Percentiles rank a stretch among this genome's conserved stretches.
Evolutionary conservation across 2,888 invertebrate species (phyloP).

Genomic region (Calliopum simillimum): DNA sequence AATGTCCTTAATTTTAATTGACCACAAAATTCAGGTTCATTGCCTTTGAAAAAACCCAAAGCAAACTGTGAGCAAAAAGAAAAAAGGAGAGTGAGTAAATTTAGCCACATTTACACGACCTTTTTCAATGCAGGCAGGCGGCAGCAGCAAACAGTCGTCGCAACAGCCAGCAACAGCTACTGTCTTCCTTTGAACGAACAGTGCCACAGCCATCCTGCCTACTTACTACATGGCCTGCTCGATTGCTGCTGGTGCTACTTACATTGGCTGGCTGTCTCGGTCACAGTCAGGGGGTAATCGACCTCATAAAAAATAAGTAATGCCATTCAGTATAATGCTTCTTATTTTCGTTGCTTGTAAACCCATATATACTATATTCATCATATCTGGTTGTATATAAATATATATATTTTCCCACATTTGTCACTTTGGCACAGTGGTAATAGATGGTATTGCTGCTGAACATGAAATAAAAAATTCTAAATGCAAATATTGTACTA

Average conservation of each 20-base stretch:
- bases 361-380: slow-evolving; percentile 53
- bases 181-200: neutral
- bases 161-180: neutral
- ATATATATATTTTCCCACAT: slow-evolving; percentile 45
- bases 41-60: slow-evolving; percentile 19
- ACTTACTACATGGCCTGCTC: neutral
- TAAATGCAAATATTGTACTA: slow-evolving; percentile 40
- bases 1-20: slow-evolving; percentile 34
- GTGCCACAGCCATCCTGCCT: neutral
- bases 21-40: slow-evolving; percentile 36
- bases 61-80: neutral
- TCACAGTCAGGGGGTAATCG: slow-evolving; percentile 27
- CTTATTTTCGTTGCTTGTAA: slow-evolving; percentile 1
- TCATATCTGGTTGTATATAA: slow-evolving; percentile 39
- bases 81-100: neutral
- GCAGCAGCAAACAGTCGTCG: neutral
- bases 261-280: slow-evolving; percentile 7
- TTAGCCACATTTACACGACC: slow-evolving; percentile 13
- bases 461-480: slow-evolving; percentile 46
- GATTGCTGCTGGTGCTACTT: neutral
- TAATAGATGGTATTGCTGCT: slow-evolving; percentile 16
- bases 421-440: slow-evolving; percentile 51
- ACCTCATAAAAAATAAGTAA: slow-evolving; percentile 38
- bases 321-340: slow-evolving; percentile 19
- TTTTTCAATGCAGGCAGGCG: neutral